Base-by-base conservation (phyloP, 1,140 invertebrate species). In the Eumaeus atala region DNA sequence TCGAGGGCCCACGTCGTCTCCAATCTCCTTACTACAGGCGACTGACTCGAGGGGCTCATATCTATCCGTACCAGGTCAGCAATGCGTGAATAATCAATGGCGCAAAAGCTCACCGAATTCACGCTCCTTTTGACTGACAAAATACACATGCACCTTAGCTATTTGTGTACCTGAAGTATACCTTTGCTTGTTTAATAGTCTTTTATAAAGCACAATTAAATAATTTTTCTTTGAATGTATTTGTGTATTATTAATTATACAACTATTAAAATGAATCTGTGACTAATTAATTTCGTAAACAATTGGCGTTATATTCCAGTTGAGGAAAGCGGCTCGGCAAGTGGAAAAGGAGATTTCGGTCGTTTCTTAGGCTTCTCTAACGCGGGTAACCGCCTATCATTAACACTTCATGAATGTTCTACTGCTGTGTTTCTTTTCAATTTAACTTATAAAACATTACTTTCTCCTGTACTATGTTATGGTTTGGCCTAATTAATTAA, bases 51-150 rank as follows among this genome's bases (percentile, higher is more conserved):
- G 92, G 87, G 93, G 93, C 81, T 92, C 91, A 68, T 94, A 94
- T 87, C 90, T 94, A 75, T 90, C 92, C 61, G 91, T 94, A 78
- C 92, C 93, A 93, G 93, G 92, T 93, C 90, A 89, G 89, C 80
- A 54, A 67, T 65, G 59, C 66, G 67, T 69, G 71, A 58, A 62
- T 33, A 62, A 60, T 63, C 56, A 51, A 74, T 74, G 61, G 62
- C 59, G 67, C 55, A 67, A 48, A 56, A 66, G 58, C 66, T 70
- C 70, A 77, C 70, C 59, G 61, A 66, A 64, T 18, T 72, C 80
- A 84, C 79, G 65, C 64, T 61, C 55, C 59, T 54, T 72, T 60
- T 68, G 59, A 65, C 59, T 64, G 59, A 71, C 58, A 59, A 54
- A 54, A 62, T 64, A 70, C 76, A 80, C 74, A 62, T 64, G 71